Evolutionary conservation across 2,888 invertebrate species (phyloP).

Genomic region (Argyresthia goedartella): DNA sequence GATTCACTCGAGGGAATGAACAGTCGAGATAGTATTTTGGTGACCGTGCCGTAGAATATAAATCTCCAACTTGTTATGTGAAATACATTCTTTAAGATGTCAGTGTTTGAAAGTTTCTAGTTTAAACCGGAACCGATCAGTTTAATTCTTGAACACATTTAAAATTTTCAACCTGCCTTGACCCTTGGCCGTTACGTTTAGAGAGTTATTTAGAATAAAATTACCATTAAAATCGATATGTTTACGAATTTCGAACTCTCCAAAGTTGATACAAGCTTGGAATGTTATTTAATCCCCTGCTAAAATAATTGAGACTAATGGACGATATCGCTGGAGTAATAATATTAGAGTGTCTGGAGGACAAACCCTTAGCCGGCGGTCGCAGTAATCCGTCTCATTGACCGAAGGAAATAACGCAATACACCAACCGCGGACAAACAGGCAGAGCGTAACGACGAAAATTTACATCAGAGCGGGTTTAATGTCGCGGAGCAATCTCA

Average conservation of each 20-base stretch:
- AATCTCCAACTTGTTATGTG: background rate
- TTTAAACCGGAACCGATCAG: no score
- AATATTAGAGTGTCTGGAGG: background rate
- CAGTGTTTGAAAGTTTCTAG: no score
- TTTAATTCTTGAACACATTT: no score
- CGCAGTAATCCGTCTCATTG: slow-evolving; percentile 28
- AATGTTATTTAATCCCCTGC: no score
- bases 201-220: no score
- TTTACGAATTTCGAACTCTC: no score
- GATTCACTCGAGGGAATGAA: slow-evolving; percentile 41
- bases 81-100: no score
- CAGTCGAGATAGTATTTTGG: slow-evolving; percentile 1
- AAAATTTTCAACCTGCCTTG: background rate
- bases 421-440: slow-evolving; percentile 35
- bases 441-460: slow-evolving; percentile 49
- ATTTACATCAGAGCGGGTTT: slow-evolving; percentile 62
- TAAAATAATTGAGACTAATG: no score
- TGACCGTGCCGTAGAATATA: background rate
- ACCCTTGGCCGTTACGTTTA: background rate
- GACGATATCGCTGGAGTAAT: no score
- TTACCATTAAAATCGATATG: no score
- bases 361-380: background rate
- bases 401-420: slow-evolving; percentile 43
- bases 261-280: no score
- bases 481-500: slow-evolving; percentile 67